These are phyloP conservation scores for Euthynnus affinis DNA, from an alignment of 2,797 vertebrate species.

Conservation along the genomic window DNA sequence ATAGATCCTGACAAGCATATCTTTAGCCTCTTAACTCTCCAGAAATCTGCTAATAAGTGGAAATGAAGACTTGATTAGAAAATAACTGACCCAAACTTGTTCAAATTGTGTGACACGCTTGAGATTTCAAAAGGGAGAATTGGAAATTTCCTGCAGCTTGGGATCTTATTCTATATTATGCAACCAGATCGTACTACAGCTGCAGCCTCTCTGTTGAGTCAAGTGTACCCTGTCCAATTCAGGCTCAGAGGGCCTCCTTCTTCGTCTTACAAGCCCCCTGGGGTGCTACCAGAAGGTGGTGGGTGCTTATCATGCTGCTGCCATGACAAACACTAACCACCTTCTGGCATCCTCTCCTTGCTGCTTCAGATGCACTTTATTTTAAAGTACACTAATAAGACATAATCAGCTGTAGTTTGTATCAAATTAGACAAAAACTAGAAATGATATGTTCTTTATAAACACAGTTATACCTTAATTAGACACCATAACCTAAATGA, in stretches of 20 bases:
- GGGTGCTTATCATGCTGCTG: slow-evolving; percentile 33
- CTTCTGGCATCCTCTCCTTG: slow-evolving; percentile 16
- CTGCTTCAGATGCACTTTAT: neutral
- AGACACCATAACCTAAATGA: too few species aligned
- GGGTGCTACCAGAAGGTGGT: slow-evolving; percentile 19
- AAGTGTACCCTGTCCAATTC: slow-evolving; percentile 31
- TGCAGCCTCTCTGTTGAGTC: slow-evolving; percentile 38
- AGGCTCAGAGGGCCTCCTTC: slow-evolving; percentile 1
- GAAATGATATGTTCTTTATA: too few species aligned
- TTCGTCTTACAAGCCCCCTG: slow-evolving; percentile 10
- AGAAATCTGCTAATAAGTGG: slow-evolving; percentile 72
- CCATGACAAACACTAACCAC: slow-evolving; percentile 31
- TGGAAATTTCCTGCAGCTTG: slow-evolving; percentile 26
- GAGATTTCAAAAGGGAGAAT: slow-evolving; percentile 48
- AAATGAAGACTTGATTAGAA: slow-evolving; percentile 75
- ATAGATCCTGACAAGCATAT: slow-evolving; percentile 77
- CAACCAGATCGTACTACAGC: slow-evolving; percentile 24
- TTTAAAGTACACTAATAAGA: too few species aligned
- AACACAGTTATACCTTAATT: too few species aligned
- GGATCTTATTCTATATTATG: slow-evolving; percentile 39
- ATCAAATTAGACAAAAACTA: too few species aligned
- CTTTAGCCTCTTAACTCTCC: slow-evolving; percentile 64
- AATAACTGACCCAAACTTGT: slow-evolving; percentile 60
- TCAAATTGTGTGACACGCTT: slow-evolving; percentile 53
- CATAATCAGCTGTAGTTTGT: too few species aligned